Percentiles rank a stretch among this genome's conserved stretches.
These are phyloP conservation scores for Leucophenga maculata DNA, from an alignment of 2,888 invertebrate species.

Conservation along the genomic window DNA sequence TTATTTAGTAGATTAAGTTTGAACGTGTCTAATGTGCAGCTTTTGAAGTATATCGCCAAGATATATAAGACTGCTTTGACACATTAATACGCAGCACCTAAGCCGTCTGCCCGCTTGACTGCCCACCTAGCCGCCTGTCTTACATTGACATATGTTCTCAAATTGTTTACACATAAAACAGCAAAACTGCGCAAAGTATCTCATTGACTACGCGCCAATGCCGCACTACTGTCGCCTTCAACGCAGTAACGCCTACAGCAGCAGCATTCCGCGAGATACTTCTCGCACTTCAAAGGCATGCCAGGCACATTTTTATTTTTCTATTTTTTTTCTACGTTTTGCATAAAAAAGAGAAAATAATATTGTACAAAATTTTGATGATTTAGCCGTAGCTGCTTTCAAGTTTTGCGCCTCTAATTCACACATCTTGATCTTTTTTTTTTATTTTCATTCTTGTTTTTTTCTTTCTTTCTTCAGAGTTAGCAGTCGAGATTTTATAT, in stretches of 20 bases:
- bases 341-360: slow-evolving; percentile 9
- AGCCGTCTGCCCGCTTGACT: not conserved
- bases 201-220: not conserved
- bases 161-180: slow-evolving; percentile 40
- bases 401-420: slow-evolving; percentile 62
- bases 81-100: not conserved
- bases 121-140: not conserved
- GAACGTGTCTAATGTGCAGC: not conserved
- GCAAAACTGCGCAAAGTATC: not conserved
- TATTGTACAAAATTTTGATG: not conserved
- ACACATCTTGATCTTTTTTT: slow-evolving; percentile 47
- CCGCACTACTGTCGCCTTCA: slow-evolving; percentile 5
- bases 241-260: slow-evolving; percentile 13
- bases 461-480: slow-evolving; percentile 17
- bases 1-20: not conserved
- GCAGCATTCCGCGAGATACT: slow-evolving; percentile 30
- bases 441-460: too few relatives aligned
- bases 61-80: not conserved
- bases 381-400: slow-evolving; percentile 51
- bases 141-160: slow-evolving; percentile 53
- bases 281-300: slow-evolving; percentile 55
- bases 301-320: slow-evolving; percentile 7
- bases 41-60: not conserved
- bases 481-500: slow-evolving; percentile 24
- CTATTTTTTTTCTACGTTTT: not conserved